Evolutionary conservation across 2,113 vertebrate genomes (phyloP), one percentile per base, ranked within the genome.

Genomic region (Syrrhaptes paradoxus): DNA sequence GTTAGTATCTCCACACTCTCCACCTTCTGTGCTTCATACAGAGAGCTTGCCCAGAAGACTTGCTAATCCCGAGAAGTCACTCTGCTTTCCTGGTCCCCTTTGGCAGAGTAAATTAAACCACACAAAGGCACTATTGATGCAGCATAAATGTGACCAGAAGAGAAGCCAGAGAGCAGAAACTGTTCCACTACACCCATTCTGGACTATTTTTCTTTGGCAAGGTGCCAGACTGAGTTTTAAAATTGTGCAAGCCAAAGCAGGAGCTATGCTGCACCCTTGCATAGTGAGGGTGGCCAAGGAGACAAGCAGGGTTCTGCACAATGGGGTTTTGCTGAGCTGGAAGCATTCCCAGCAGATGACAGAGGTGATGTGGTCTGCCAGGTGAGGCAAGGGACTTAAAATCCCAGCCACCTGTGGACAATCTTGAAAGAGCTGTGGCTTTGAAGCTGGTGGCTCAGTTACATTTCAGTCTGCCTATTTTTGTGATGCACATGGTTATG

Each of bases 121-220:
- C 22, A 5, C 3, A 8, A 46, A 16, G 5, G 8, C 32, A 61
- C 8, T 15, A 10, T 18, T n/a, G 45, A 17, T 24, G 36, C 26
- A 38, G 49, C 26, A 43, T 7, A 24, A 63, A 81, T 0, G 2
- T 8, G 70, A 52, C 25, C 68, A 65, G 61, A 63, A 32, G 70
- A 82, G 70, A 12, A 89, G 73, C 28, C 1, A 6, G 34, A 80
- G 59, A 32, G 61, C 12, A 68, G 65, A 57, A 70, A 17, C 36
- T 31, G 13, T 43, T 49, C 36, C 12, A 0, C 18, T 32, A 2
- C 8, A 6, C 3, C 8, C 18, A 1, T 4, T 9, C 24, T 9
- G 34, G 57, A 18, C 17, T 63, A 1, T 32, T 75, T 75, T 55
- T 31, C 38, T 29, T 65, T 3, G 36, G 13, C 10, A 43, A 51